Base-by-base conservation (phyloP, 2,113 vertebrate species). In the Dromiciops gliroides region DNA sequence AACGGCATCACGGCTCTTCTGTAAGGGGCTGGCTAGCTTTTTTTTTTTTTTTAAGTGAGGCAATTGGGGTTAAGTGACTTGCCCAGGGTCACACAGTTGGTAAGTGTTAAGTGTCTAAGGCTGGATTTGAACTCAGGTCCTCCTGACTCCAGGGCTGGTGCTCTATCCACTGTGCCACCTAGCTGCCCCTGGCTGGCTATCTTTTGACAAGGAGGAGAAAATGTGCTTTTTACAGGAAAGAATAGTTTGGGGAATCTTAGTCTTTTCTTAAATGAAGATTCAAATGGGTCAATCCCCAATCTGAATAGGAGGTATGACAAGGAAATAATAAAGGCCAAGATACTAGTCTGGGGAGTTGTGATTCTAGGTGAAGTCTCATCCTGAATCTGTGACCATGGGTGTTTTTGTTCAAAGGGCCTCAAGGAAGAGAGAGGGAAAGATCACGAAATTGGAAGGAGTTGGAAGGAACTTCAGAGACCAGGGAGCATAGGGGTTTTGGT, bases 231-330 rank as follows among this genome's bases (percentile, higher is more conserved):
- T 92, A 92, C 91, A 67, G 14, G 50, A 26, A 60, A 94, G 53
- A n/a, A 44, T 91, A 51, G 93, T 92, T 96, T 95, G 94, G 92
- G 95, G 89, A 93, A 14, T 92, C 92, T 92, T 96, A 93, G 26
- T 90, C 89, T 50, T 31, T 97, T 95, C 93, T 89, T 60, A 93
- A 60, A 51, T 37, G 91, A 95, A 25, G 89, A 25, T 31, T 26
- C 47, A 94, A 97, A 91, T 75, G 19, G n/a, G 93, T 1, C 75
- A 48, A 90, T 92, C 93, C 94, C 60, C 95, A 94, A 95, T 88
- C 50, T 92, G 75, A 93, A 94, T 90, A 92, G 51, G 52, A 95
- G 49, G 75, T 48, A 83, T 93, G 24, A 12, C 53, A 95, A 89
- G 89, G 93, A 26, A 94, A 89, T 50, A 90, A 91, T 83, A 96